Evolutionary conservation across 2,888 invertebrate genomes (phyloP), one percentile per base, ranked within the genome.

Genomic region (Drosophila anceps): DNA sequence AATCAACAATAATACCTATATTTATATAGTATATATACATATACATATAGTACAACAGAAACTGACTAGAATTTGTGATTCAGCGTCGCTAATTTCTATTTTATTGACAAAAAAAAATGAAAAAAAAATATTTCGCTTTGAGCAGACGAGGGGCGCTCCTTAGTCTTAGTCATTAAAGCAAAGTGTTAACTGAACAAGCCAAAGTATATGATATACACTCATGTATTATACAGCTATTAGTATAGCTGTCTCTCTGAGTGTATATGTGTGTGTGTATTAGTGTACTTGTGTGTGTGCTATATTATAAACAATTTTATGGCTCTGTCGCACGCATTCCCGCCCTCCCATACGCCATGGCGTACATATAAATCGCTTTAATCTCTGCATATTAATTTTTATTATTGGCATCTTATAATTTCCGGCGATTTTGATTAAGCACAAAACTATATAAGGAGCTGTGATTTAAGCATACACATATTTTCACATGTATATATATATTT

Each of bases 301-400:
- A 79, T 69, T 70, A 73, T 78, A 77, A 81, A 77, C 65, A 81
- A 68, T 70, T 81, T 79, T 65, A 79, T 79, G 81, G 79, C 81
- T 69, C 78, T 77, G 81, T 70, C 79, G 79, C 81, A 81, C 81
- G 79, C 81, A 81, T 76, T 81, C 77, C 76, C 77, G 46, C 35
- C 48, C 77, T 46, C 35, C 37, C 24, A 72, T 46, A 72, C 76
- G 81, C 76, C 50, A 58, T 77, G 84, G 53, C 90, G 77, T 76
- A 89, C 90, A 85, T 85, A 85, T 79, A 89, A 85, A 85, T 88
- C 73, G 82, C 75, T 86, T 80, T 90, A 90, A 85, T 88, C 90
- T 84, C 84, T 85, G 85, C 82, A 85, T 85, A 85, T 90, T 85
- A 88, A 90, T 85, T 88, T 85, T 80, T 79, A 78, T 82, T 82